Evolutionary conservation across 2,888 invertebrate genomes (phyloP).

Genomic region (Chrysodeixis includens): DNA sequence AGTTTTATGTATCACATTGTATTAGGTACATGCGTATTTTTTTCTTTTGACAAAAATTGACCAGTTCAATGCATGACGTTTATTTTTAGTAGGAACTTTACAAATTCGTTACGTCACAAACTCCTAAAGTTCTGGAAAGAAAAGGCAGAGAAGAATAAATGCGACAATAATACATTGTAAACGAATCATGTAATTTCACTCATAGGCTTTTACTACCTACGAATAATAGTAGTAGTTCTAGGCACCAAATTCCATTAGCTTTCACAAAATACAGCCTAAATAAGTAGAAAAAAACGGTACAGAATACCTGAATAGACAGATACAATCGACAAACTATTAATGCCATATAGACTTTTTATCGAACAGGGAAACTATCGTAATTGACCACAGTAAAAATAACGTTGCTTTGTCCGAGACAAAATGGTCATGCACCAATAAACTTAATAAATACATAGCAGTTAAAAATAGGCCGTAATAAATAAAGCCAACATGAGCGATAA

Average conservation of each 20-base stretch:
- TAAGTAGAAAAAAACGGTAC: background rate
- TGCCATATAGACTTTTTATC: constrained; percentile 11
- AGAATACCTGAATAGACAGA: background rate
- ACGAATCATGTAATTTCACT: too few species aligned
- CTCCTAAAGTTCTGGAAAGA: too few species aligned
- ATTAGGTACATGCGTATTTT: too few species aligned
- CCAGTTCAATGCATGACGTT: too few species aligned
- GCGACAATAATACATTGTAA: too few species aligned
- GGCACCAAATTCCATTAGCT: background rate
- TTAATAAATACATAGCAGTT: constrained; percentile 12
- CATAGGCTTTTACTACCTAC: too few species aligned
- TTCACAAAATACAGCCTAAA: background rate
- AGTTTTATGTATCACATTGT: too few species aligned
- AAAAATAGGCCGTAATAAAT: constrained; percentile 35
- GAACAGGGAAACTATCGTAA: constrained; percentile 29
- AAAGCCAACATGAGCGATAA: constrained; percentile 15
- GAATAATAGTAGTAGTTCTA: too few species aligned
- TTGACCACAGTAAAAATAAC: constrained; percentile 34
- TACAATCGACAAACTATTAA: background rate
- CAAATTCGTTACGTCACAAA: too few species aligned
- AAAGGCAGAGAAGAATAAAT: too few species aligned
- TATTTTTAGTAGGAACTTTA: too few species aligned
- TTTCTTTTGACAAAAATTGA: too few species aligned
- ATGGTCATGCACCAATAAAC: constrained; percentile 51
- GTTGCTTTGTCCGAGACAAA: constrained; percentile 30